These are phyloP conservation scores for Phyllotreta striolata DNA, from an alignment of 2,888 invertebrate species.

Conservation along the genomic window DNA sequence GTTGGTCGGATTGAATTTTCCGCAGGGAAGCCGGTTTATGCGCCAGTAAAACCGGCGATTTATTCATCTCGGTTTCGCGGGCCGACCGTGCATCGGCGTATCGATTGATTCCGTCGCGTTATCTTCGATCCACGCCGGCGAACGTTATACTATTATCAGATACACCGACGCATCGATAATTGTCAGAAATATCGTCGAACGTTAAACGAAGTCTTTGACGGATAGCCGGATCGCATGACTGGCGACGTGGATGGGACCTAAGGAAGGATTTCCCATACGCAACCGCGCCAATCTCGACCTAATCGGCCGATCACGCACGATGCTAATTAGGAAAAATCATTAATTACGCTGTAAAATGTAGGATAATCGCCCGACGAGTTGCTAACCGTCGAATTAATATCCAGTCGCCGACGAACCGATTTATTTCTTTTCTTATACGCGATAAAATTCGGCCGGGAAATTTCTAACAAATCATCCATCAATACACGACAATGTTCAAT, in stretches of 20 bases:
- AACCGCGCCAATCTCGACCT: constrained; percentile 45
- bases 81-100: not conserved
- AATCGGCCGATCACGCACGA: constrained; percentile 56
- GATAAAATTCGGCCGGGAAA: no score
- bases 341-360: constrained; percentile 57
- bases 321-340: constrained; percentile 61
- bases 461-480: constrained; percentile 8
- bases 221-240: constrained; percentile 57
- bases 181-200: constrained; percentile 53
- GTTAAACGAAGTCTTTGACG: constrained; percentile 58
- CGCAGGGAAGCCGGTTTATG: constrained; percentile 27
- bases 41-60: no score
- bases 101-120: constrained; percentile 31
- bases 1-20: constrained; percentile 40
- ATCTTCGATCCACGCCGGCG: constrained; percentile 16
- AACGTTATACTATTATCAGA: constrained; percentile 31
- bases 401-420: not conserved
- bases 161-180: constrained; percentile 42
- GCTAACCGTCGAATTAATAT: not conserved
- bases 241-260: constrained; percentile 48
- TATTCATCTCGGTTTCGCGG: no score
- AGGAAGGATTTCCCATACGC: constrained; percentile 54
- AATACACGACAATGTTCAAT: constrained; percentile 38
- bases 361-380: constrained; percentile 52
- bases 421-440: not conserved